Conservation (phyloP, 2,113 vertebrate genomes). For the Oreamnos americanus region DNA sequence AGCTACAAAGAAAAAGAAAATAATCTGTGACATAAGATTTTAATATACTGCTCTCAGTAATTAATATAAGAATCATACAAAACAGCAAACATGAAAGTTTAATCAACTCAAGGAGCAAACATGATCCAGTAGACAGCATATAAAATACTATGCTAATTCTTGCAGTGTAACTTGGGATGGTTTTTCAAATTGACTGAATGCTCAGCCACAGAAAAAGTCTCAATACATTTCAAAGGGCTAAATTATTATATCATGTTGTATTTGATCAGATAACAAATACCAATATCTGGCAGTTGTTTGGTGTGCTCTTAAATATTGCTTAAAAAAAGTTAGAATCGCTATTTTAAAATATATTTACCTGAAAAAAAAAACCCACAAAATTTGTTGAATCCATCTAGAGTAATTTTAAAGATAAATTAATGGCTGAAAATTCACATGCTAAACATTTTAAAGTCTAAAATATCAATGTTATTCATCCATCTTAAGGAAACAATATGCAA, state of each 20-base stretch:
- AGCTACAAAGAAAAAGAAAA: neutral
- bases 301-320: neutral
- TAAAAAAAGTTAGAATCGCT: neutral
- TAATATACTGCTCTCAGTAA: neutral
- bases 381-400: neutral
- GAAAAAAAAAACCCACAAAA: neutral
- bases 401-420: neutral
- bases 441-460: neutral
- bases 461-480: neutral
- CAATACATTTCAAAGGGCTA: neutral
- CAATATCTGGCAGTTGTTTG: neutral
- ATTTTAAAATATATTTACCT: neutral
- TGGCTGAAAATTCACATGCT: neutral
- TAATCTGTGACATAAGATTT: neutral
- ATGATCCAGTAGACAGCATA: neutral
- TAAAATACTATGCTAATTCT: neutral
- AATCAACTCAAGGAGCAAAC: neutral
- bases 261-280: neutral
- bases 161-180: neutral
- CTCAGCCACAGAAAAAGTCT: neutral
- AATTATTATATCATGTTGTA: neutral
- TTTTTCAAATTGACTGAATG: neutral
- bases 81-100: neutral
- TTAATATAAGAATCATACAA: neutral
- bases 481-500: neutral